Evolutionary conservation across 2,113 vertebrate species (phyloP), one percentile per base, ranked within the genome.

Genomic region (Cinclus mexicanus): DNA sequence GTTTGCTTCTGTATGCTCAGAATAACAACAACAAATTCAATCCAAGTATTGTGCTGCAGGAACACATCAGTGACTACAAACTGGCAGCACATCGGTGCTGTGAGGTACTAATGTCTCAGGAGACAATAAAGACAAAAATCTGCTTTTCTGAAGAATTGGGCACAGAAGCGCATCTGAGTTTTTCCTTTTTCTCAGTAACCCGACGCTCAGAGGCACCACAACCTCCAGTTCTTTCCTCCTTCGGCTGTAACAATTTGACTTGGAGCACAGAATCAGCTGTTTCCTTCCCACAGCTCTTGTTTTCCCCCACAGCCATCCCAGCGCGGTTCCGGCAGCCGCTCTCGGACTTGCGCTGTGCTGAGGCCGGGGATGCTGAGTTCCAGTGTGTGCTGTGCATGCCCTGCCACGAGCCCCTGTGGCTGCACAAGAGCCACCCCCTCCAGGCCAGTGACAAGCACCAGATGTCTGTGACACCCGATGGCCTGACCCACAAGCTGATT

Each of bases 401-500:
- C 25, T 96, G 98, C 50, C 92, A 97, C 6, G 83, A 39, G 1
- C 96, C 98, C 9, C 67, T 96, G 41, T 99, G 99, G 99, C 95
- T 95, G 41, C 98, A 98, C 86, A 98, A 98, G 74, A 98, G 97
- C 35, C 90, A 35, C 15, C 52, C 61, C 3, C 97, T 99, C 6
- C 86, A 94, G 79, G 65, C 89, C 24, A 96, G 97, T 28, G 97
- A 98, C 35, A 99, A 98, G 76, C 97, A 98, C 52, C 97, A 96
- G 68, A 97, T 98, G 33, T 98, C 68, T 0, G 90, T 98, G 35
- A 98, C 98, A 2, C 96, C 98, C 0, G 98, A 99, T 2, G 98
- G 98, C 35, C 97, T 98, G 65, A 98, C 96, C 91, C 98, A 99
- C 93, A 93, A 86, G 64, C 98, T 99, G 89, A 25, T 98, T 53